Conservation (phyloP, 2,888 invertebrate genomes). For the Drosophila cognata region DNA sequence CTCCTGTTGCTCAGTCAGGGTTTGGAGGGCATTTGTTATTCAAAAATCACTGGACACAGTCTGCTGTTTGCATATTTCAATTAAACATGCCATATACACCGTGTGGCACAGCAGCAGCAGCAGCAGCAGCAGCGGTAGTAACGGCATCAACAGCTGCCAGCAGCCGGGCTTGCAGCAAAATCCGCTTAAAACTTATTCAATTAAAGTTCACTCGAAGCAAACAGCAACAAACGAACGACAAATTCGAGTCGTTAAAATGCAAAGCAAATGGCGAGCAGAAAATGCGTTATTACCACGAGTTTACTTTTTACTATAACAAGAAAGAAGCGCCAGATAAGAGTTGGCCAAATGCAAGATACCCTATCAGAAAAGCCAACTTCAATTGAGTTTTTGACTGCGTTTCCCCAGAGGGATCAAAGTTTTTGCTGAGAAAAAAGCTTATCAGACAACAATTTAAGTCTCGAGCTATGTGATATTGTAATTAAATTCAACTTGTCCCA, state of each 20-base stretch:
- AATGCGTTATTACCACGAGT: slow-evolving; percentile 44
- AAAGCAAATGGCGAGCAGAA: slow-evolving; percentile 66
- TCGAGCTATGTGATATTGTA: not conserved
- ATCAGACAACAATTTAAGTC: not conserved
- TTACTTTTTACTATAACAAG: slow-evolving; percentile 8
- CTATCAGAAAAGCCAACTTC: slow-evolving; percentile 6
- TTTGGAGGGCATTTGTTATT: slow-evolving; percentile 58
- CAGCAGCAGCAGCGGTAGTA: slow-evolving; percentile 6
- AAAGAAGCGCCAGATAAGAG: not conserved
- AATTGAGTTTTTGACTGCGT: not conserved
- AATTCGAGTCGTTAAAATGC: slow-evolving; percentile 73
- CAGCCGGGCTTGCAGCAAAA: slow-evolving; percentile 47
- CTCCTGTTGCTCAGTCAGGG: slow-evolving; percentile 25
- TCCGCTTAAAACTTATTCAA: slow-evolving; percentile 81
- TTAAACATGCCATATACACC: slow-evolving; percentile 66
- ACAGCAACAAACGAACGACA: slow-evolving; percentile 55
- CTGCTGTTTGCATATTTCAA: slow-evolving; percentile 65
- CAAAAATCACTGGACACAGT: slow-evolving; percentile 56
- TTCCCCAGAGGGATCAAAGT: not conserved
- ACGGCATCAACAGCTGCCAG: slow-evolving; percentile 29
- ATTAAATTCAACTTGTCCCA: not conserved
- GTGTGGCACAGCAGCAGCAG: slow-evolving; percentile 22
- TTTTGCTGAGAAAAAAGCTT: not conserved
- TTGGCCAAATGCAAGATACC: slow-evolving; percentile 18
- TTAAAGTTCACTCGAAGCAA: slow-evolving; percentile 66